Percentiles rank a stretch among this genome's conserved stretches.
These are phyloP conservation scores for Heliocidaris tuberculata DNA, from an alignment of 35 echinoderm and acorn worm genomes.

Conservation along the genomic window DNA sequence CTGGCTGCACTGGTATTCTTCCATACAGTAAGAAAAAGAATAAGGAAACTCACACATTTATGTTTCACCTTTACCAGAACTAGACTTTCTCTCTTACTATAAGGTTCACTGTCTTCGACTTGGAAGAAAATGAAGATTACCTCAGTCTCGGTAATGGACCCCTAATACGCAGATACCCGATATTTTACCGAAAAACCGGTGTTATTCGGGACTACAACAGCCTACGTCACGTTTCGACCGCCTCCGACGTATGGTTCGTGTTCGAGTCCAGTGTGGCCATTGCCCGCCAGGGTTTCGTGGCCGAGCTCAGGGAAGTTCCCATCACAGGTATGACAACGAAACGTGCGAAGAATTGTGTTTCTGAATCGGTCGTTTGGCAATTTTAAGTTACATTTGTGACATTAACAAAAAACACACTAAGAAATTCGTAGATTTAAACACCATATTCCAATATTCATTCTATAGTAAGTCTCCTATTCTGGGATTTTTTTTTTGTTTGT, in stretches of 20 bases:
- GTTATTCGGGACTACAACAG: background rate
- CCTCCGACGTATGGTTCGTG: conserved; percentile 77
- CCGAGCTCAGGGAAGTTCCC: conserved; percentile 58
- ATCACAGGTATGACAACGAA: conserved; percentile 53
- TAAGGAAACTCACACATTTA: too few species aligned
- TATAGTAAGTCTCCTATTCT: too few species aligned
- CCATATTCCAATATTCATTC: too few species aligned
- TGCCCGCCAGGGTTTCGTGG: conserved; percentile 61
- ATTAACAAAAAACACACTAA: too few species aligned
- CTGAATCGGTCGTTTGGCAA: too few species aligned
- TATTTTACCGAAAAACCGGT: conserved; percentile 68
- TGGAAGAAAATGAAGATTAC: conserved; percentile 51
- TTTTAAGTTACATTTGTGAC: too few species aligned
- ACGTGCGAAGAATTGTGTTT: background rate
- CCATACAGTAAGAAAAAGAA: too few species aligned
- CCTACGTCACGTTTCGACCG: conserved; percentile 48
- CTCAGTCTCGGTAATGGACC: conserved; percentile 57
- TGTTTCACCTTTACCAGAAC: too few species aligned
- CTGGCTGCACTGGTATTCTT: too few species aligned
- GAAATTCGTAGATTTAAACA: too few species aligned
- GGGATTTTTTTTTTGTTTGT: too few species aligned
- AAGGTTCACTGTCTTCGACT: conserved; percentile 17
- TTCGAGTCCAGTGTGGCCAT: conserved; percentile 74
- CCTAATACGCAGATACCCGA: conserved; percentile 9
- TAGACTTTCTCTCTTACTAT: background rate